Evolutionary conservation across 2,888 invertebrate genomes (phyloP), one percentile per base, ranked within the genome.

Genomic region (Emmelina monodactyla): DNA sequence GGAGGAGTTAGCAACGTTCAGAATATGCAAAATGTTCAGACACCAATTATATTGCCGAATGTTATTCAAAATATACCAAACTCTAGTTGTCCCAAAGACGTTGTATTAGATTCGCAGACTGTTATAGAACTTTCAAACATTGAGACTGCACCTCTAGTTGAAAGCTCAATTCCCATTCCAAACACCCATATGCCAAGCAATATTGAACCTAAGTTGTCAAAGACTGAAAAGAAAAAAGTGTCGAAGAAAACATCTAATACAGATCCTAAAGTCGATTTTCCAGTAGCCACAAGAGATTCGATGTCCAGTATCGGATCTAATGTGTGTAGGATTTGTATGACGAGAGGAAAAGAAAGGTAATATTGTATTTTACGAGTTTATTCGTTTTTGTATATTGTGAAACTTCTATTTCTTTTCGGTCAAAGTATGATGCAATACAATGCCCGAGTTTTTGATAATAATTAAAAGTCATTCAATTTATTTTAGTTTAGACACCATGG

Each of bases 281-380:
- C 45, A 2, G 38, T 72, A 9, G 50, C 62, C 10, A 63, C 59
- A 36, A 65, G 69, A 41, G 73, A 75, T 45, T 79, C 79, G 1
- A 49, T 81, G 6, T 79, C 79, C 25, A 83, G 84, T 49, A 82
- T 83, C 46, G 81, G 81, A 31, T 84, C 84, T 28, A 83, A 78
- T 53, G 83, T 85, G 50, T 88, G 87, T 62, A 80, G 87, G 47
- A 88, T 88, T 54, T 88, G 88, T 70, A 80, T 80, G 79, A 78
- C 78, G 2, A 58, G 70, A 38, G 79, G 79, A 35, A 56, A 66
- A 29, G 78, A 78, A 50, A 73, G 78, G 78, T 73, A 37, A 25
- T n/a, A n/a, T n/a, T n/a, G n/a, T n/a, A n/a, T n/a, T n/a, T n/a
- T 33, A 25, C 29, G 6, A 29, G 7, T 29, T 12, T 29, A 12